Conservation (phyloP, 2,888 invertebrate species). For the Papilio protenor region DNA sequence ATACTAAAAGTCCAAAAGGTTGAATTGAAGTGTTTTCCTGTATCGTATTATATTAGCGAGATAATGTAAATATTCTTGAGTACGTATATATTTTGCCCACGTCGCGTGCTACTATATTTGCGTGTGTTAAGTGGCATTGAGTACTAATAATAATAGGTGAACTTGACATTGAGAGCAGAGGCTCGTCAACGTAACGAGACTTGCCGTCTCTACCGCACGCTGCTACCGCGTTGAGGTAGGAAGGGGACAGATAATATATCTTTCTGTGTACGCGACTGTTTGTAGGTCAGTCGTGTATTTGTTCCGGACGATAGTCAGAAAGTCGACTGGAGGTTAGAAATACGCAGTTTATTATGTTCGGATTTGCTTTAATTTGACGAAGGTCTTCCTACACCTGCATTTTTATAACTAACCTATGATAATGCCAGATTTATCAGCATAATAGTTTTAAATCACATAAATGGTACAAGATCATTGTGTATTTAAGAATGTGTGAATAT, state of each 20-base stretch:
- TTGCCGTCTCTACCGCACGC: slow-evolving; percentile 71
- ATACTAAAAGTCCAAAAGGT: not conserved
- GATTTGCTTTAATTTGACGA: slow-evolving; percentile 45
- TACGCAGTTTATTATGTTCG: slow-evolving; percentile 59
- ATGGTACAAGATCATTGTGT: not conserved
- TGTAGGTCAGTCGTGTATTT: slow-evolving; percentile 83
- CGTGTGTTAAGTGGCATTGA: slow-evolving; percentile 83
- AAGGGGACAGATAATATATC: slow-evolving; percentile 73
- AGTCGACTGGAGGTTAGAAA: slow-evolving; percentile 83
- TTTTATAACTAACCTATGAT: slow-evolving; percentile 10
- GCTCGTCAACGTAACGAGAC: slow-evolving; percentile 80
- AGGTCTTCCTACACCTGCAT: slow-evolving; percentile 4
- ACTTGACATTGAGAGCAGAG: slow-evolving; percentile 84
- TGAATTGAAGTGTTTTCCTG: not conserved
- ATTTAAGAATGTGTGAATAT: not conserved
- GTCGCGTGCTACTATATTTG: slow-evolving; percentile 69
- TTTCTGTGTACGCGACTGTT: slow-evolving; percentile 75
- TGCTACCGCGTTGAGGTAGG: slow-evolving; percentile 56
- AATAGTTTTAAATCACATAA: not conserved
- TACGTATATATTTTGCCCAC: slow-evolving; percentile 57
- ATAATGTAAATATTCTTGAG: slow-evolving; percentile 1
- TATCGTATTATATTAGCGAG: slow-evolving; percentile 6
- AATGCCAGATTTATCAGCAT: slow-evolving; percentile 8
- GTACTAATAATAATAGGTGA: slow-evolving; percentile 84
- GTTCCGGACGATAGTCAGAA: slow-evolving; percentile 83